Base-by-base conservation (phyloP, 2,888 invertebrate genomes). In the Brenthis hecate region DNA sequence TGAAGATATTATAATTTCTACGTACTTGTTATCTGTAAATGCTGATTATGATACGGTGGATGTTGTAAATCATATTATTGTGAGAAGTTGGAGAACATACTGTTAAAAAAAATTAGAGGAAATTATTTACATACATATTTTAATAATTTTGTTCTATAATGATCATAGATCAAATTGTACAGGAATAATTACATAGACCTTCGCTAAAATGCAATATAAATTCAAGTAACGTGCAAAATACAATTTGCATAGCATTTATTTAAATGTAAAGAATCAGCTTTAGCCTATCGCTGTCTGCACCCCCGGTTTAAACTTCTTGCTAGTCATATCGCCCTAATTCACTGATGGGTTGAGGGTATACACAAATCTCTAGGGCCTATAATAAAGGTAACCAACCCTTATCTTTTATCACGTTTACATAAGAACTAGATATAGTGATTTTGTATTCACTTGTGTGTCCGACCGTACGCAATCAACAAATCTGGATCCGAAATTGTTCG, bases 401-500 rank as follows among this genome's bases (percentile, higher is more conserved):
- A 53, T 13, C 13, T 32, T 51, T 53, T 71, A 48, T 65, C 32
- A n/a, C 61, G 43, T 32, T 32, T 61, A 19, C 65, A 56, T 55
- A 65, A 57, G 48, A 62, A 13, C 23, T 50, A 60, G 28, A 60
- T 13, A 48, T 50, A 13, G n/a, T 16, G 28, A 48, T 60, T 60
- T 47, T 50, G 58, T 60, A 28, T 60, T 53, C 23, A 58, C 58
- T 68, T 64, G 51, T 56, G 14, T 55, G 47, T 16, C 56, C 66
- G 54, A 69, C 48, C 16, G 63, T 53, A 70, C 55, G 50, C 32
- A 23, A 55, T 61, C 50, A 58, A 36, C 57, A 53, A 60, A 70
- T 63, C 63, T 66, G 67, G 51, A 70, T 68, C 43, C 55, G 51
- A 70, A 65, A 67, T 67, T 62, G 60, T 65, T 70, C 53, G 47